These are phyloP conservation scores for Tineola bisselliella DNA, from an alignment of 2,888 invertebrate genomes.

Conservation along the genomic window DNA sequence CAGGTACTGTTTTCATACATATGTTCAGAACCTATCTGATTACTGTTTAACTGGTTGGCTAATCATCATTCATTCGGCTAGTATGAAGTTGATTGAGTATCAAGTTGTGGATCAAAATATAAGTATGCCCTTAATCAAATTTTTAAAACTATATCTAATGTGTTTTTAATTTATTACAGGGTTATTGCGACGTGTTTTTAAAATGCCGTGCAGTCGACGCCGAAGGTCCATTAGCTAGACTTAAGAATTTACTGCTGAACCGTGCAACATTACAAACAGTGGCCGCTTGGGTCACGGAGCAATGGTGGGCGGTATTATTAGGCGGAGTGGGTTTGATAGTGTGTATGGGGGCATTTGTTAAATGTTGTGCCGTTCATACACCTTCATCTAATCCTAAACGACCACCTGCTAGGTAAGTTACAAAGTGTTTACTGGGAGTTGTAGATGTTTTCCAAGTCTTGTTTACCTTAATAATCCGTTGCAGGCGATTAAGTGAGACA, in stretches of 20 bases:
- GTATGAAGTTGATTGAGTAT: no score
- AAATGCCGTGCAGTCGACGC: slow-evolving; percentile 99
- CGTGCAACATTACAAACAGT: slow-evolving; percentile 87
- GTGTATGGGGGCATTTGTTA: slow-evolving; percentile 97
- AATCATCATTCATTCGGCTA: no score
- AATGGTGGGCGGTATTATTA: slow-evolving; percentile 95
- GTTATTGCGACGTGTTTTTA: slow-evolving; percentile 99
- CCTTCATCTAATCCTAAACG: slow-evolving; percentile 99
- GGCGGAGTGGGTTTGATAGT: slow-evolving; percentile 92
- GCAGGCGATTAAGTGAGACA: slow-evolving; percentile 86
- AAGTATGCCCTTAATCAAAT: no score
- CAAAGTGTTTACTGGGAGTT: no score
- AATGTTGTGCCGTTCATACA: slow-evolving; percentile 99
- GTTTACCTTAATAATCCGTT: neutral
- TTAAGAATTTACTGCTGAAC: slow-evolving; percentile 95
- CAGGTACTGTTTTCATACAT: slow-evolving; percentile 65
- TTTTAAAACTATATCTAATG: neutral
- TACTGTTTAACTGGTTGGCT: no score
- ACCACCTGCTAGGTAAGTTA: slow-evolving; percentile 80
- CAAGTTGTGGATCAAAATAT: no score
- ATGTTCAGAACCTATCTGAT: no score
- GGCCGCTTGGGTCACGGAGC: slow-evolving; percentile 93
- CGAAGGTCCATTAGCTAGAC: slow-evolving; percentile 94
- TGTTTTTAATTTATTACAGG: slow-evolving; percentile 64
- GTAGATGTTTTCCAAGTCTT: no score